Percentiles rank a stretch among this genome's conserved stretches.
Evolutionary conservation across 2,797 vertebrate species (phyloP).

Genomic region (Cossypha heuglini): DNA sequence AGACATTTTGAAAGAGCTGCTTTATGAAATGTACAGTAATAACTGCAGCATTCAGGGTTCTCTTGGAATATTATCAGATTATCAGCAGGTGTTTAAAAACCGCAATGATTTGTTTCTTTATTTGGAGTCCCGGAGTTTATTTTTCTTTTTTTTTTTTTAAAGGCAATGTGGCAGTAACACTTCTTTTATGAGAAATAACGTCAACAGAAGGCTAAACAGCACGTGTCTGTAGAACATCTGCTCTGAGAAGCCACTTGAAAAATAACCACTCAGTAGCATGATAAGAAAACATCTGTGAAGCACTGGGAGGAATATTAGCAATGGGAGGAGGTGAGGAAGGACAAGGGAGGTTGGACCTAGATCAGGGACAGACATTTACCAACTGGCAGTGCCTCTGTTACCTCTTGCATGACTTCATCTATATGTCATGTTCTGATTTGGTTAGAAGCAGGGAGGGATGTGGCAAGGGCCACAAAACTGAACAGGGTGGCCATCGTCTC

Average conservation of each 20-base stretch:
- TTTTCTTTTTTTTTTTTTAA: background rate
- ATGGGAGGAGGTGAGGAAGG: constrained; percentile 10
- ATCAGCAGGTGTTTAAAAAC: background rate
- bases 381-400: background rate
- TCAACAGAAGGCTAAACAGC: background rate
- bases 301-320: constrained; percentile 30
- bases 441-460: background rate
- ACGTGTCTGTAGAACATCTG: constrained; percentile 25
- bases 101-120: background rate
- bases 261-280: constrained; percentile 22
- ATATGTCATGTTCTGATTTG: background rate
- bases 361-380: background rate
- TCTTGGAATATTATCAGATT: background rate
- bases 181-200: background rate
- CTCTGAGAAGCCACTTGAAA: constrained; percentile 34
- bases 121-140: background rate
- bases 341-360: background rate
- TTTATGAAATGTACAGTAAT: background rate
- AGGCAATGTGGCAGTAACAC: background rate
- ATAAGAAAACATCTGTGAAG: constrained; percentile 60
- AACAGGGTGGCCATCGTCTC: rapidly evolving
- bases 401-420: background rate
- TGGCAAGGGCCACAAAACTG: background rate
- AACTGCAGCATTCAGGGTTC: background rate
- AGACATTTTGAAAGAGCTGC: background rate